Evolutionary conservation across 2,113 vertebrate genomes (phyloP).

Genomic region (Trichechus manatus): DNA sequence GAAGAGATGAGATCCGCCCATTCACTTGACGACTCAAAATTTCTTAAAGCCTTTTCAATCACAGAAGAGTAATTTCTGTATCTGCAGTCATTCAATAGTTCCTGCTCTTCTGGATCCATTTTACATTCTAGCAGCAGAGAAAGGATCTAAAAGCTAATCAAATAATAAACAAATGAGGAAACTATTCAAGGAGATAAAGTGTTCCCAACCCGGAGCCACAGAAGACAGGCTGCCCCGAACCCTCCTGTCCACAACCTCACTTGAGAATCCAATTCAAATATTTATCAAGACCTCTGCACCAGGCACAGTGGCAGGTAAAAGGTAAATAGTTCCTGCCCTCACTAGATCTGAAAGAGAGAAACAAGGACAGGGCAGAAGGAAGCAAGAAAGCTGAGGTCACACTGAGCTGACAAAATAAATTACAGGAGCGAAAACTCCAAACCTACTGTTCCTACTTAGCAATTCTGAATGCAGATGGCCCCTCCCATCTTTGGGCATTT

Average conservation of each 20-base stretch:
- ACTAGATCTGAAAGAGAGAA: background rate
- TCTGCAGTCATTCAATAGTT: slow-evolving; percentile 95
- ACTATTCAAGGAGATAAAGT: background rate
- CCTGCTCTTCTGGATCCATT: slow-evolving; percentile 97
- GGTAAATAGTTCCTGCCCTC: background rate
- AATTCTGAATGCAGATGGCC: background rate
- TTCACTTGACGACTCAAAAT: slow-evolving; percentile 98
- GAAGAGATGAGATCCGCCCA: slow-evolving; percentile 99
- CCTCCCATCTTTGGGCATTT: background rate
- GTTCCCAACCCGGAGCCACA: background rate
- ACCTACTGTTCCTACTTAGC: rapidly evolving
- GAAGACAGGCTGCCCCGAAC: slow-evolving; percentile 47
- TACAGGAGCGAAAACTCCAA: background rate
- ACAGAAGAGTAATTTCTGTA: slow-evolving; percentile 95
- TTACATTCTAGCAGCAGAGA: slow-evolving; percentile 86
- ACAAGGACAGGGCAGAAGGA: background rate
- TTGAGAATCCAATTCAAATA: slow-evolving; percentile 56
- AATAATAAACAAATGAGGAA: background rate
- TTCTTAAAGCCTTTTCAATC: slow-evolving; percentile 97
- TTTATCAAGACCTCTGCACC: slow-evolving; percentile 39
- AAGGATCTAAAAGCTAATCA: slow-evolving; percentile 64
- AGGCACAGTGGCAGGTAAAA: background rate
- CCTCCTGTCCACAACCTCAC: background rate
- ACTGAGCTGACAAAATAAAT: background rate
- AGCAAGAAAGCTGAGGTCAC: background rate